These are phyloP conservation scores for Aptenodytes forsteri DNA, from an alignment of 2,113 vertebrate species.

Conservation along the genomic window DNA sequence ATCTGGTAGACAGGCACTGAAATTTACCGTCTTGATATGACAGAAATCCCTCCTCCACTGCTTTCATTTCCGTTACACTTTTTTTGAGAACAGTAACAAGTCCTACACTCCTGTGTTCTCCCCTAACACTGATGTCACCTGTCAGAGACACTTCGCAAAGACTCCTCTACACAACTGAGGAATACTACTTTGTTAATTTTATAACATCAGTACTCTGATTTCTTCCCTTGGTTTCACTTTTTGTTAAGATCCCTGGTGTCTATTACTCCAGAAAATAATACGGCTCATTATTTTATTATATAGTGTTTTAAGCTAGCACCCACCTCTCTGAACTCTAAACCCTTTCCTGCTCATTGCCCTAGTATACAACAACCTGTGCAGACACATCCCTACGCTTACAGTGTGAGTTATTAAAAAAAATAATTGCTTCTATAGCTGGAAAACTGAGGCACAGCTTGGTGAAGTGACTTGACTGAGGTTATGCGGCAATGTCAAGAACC, in stretches of 20 bases:
- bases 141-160: not conserved
- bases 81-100: not conserved
- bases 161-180: not conserved
- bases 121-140: not conserved
- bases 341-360: not conserved
- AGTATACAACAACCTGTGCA: not conserved
- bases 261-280: not conserved
- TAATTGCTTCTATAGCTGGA: not conserved
- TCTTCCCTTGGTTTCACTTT: not conserved
- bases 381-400: not conserved
- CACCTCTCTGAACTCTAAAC: not conserved
- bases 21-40: not conserved
- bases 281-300: not conserved
- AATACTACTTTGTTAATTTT: not conserved
- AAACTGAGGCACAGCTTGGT: not conserved
- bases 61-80: not conserved
- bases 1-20: not conserved
- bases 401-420: not conserved
- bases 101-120: not conserved
- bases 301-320: not conserved
- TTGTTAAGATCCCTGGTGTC: not conserved
- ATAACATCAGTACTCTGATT: not conserved
- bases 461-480: not conserved
- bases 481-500: not conserved
- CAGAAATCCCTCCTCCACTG: not conserved